Percentiles rank a stretch among this genome's conserved stretches.
Conservation (phyloP, 2,113 vertebrate species). For the Malurus elegans region DNA sequence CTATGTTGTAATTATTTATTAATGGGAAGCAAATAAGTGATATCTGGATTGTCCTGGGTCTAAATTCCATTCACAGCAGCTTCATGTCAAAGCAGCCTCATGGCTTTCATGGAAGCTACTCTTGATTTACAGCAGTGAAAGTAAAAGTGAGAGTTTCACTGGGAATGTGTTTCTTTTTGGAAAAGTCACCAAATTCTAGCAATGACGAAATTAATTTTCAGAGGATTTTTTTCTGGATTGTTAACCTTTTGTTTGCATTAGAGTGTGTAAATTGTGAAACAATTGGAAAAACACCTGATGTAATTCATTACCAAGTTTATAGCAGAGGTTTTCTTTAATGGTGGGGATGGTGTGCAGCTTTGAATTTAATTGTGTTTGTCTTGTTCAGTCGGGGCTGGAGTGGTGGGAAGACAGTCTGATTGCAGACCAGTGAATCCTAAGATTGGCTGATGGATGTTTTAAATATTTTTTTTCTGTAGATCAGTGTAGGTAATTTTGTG, state of each 20-base stretch:
- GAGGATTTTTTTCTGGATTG: background rate
- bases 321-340: background rate
- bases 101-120: background rate
- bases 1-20: background rate
- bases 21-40: background rate
- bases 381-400: background rate
- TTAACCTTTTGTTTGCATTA: background rate
- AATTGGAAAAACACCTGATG: background rate
- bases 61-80: background rate
- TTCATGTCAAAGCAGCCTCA: background rate
- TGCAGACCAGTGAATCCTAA: background rate
- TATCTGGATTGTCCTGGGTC: background rate
- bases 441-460: background rate
- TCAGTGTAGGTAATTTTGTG: background rate
- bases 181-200: background rate
- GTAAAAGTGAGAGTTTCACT: background rate
- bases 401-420: background rate
- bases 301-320: background rate
- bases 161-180: background rate
- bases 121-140: background rate
- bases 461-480: background rate
- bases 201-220: background rate
- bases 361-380: background rate
- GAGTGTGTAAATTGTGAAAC: background rate
- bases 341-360: background rate